Base-by-base conservation (phyloP, 2,888 invertebrate genomes). In the Spodoptera littoralis region DNA sequence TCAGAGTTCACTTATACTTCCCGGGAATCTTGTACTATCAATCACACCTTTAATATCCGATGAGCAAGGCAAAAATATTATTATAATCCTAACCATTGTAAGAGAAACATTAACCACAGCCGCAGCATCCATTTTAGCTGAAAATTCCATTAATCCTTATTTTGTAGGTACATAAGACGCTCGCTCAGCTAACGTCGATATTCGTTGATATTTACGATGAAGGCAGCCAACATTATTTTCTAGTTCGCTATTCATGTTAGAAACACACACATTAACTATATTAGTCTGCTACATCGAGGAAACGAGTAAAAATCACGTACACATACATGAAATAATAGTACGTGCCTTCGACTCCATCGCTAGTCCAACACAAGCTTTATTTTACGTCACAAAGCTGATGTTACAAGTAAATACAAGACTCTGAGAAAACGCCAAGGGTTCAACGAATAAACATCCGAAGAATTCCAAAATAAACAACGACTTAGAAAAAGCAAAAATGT, bases 261-360 rank as follows among this genome's bases (percentile, higher is more conserved):
- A 67, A 66, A 76, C 73, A 76, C 69, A 73, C 68, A 63, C 73
- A 69, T 69, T 77, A 64, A 68, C 48, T 65, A 60, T 68, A 74
- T 69, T 65, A 62, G 48, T 59, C 41, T n/a, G 53, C 48, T 57
- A 57, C 56, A 54, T 62, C 42, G 60, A 70, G 74, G 70, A 67
- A 73, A 65, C 62, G 62, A 53, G 64, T 63, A 65, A 73, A 73
- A 79, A 77, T 77, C 77, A 77, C 77, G 77, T 77, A 70, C 77
- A 54, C 49, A 64, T 58, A 68, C 41, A 70, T 36, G 36, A 62
- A 69, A 70, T 77, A 66, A 77, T 77, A 58, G 74, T 70, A 77
- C 80, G 77, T 77, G 77, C 50, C 58, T 24, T 47, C 61, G 54
- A 43, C 41, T 12, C 5, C 69, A 22, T n/a, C 30, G 27, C 49